Evolutionary conservation across 2,888 invertebrate genomes (phyloP), one percentile per base, ranked within the genome.

Genomic region (Eulithis prunata): DNA sequence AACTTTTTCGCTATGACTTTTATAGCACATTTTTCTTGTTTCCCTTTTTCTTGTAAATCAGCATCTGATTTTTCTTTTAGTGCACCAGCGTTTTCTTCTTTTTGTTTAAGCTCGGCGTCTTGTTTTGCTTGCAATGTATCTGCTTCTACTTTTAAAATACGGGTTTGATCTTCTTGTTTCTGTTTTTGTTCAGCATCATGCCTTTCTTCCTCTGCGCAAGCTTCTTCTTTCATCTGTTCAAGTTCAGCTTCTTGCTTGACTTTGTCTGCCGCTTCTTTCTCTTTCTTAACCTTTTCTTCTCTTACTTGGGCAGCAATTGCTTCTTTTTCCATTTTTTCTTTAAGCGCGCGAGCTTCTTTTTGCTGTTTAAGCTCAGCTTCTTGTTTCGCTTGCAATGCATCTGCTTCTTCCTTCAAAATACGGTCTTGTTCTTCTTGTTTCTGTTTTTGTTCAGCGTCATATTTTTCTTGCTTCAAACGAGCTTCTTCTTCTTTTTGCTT

Each of bases 341-440:
- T 46, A n/a, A 41, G 11, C 6, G 14, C 10, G 0, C n/a, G n/a
- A n/a, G 45, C n/a, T n/a, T 46, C n/a, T 46, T 46, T 6, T 46
- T 46, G 4, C 4, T 46, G 45, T 5, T 46, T 32, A 32, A 32
- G 32, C 32, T 32, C 51, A n/a, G 51, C 12, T 28, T 70, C 55
- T 36, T 56, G 32, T 13, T 57, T 57, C 3, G 28, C 57, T 32
- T 13, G 46, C 13, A 46, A 46, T n/a, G 57, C 32, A 32, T 36
- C 49, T 32, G 53, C 59, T 32, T 49, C 36, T 46, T 70, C 53
- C 51, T 57, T 38, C 53, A 49, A 54, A 11, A 21, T 14, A 46
- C 45, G 45, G 4, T 46, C 45, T 38, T 32, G 11, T 47, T 64
- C 62, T 64, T 71, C 47, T 63, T 72, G 55, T 12, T 72, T 46